Evolutionary conservation across 2,888 invertebrate species (phyloP).

Genomic region (Ormyrus labotus): DNA sequence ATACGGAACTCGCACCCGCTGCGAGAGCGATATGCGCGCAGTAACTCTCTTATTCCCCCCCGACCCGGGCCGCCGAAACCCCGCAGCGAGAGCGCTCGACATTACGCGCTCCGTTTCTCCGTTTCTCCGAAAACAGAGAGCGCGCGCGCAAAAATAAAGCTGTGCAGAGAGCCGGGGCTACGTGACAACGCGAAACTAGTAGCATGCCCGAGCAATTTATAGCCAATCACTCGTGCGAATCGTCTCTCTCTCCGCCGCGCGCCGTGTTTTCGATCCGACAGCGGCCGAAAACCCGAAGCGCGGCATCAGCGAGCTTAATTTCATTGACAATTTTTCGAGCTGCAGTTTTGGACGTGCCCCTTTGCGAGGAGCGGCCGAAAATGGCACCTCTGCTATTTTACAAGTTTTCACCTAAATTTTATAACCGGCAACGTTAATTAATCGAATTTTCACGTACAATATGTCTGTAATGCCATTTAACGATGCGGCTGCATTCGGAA

Average conservation of each 20-base stretch:
- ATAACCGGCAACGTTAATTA: too few species aligned
- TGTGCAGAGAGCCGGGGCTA: background rate
- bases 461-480: too few species aligned
- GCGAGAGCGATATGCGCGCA: conserved; percentile 2
- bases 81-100: conserved; percentile 2
- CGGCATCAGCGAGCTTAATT: background rate
- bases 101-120: background rate
- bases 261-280: background rate
- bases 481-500: too few species aligned
- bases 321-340: too few species aligned
- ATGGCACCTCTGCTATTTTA: too few species aligned
- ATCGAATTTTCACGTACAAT: too few species aligned
- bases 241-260: background rate
- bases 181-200: conserved; percentile 28
- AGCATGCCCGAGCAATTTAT: conserved; percentile 31
- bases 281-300: background rate
- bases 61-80: background rate
- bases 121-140: background rate
- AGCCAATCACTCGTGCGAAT: conserved; percentile 41
- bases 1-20: background rate
- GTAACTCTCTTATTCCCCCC: background rate
- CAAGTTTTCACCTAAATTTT: too few species aligned
- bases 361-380: too few species aligned
- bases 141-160: conserved; percentile 12
- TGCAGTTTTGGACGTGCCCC: too few species aligned